These are phyloP conservation scores for Agonopterix heracliana DNA, from an alignment of 2,888 invertebrate genomes.

Conservation along the genomic window DNA sequence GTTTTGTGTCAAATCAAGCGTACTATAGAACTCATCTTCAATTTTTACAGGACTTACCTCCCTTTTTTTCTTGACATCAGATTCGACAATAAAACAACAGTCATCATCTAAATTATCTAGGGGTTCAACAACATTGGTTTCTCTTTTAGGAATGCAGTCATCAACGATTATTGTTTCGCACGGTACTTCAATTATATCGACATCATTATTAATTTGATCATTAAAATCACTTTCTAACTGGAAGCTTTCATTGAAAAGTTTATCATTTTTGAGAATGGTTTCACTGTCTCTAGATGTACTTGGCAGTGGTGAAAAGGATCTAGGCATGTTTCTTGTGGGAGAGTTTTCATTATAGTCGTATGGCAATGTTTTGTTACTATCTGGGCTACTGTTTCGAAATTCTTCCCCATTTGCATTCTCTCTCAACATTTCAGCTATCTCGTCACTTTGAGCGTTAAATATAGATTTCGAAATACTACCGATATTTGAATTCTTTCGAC, in stretches of 20 bases:
- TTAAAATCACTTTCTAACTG: constrained; percentile 8
- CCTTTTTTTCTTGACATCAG: constrained; percentile 11
- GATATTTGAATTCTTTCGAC: constrained; percentile 13
- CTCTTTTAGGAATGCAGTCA: constrained; percentile 4
- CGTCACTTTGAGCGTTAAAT: constrained; percentile 31
- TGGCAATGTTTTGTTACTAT: constrained; percentile 28
- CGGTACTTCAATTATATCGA: constrained; percentile 22
- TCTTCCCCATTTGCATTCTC: neutral
- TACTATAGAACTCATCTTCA: constrained; percentile 15
- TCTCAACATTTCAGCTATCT: constrained; percentile 21
- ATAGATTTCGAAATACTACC: constrained; percentile 27
- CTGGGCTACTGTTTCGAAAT: constrained; percentile 16
- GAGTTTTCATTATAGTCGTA: constrained; percentile 19
- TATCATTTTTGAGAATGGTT: constrained; percentile 36
- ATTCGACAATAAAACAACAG: constrained; percentile 6
- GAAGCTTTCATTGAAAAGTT: constrained; percentile 30
- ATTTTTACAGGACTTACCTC: constrained; percentile 2
- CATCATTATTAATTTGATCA: constrained; percentile 13
- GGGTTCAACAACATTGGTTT: neutral
- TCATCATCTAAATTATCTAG: constrained; percentile 5
- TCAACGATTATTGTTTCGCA: constrained; percentile 26
- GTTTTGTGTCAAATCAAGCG: constrained; percentile 11
- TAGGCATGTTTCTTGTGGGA: constrained; percentile 6
- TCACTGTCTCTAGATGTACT: constrained; percentile 42
- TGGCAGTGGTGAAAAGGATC: constrained; percentile 37